These are phyloP conservation scores for Fratercula arctica DNA, from an alignment of 2,797 vertebrate genomes.

Conservation along the genomic window DNA sequence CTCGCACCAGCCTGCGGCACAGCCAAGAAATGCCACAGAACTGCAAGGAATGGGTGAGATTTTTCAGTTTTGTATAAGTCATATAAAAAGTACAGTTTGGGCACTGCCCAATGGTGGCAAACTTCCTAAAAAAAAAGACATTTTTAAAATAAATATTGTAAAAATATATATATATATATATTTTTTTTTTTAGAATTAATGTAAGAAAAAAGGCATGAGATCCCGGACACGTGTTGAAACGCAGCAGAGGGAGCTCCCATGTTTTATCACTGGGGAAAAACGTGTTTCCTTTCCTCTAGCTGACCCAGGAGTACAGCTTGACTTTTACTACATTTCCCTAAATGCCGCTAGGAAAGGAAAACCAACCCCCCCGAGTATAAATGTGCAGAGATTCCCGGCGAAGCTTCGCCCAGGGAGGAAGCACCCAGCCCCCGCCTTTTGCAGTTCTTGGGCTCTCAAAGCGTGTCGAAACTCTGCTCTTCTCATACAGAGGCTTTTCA, in stretches of 20 bases:
- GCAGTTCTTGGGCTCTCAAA: not conserved
- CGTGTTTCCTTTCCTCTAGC: not conserved
- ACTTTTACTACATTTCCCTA: too few relatives aligned
- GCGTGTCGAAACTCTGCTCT: not conserved
- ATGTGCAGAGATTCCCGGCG: fast-evolving
- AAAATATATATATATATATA: too few relatives aligned
- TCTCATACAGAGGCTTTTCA: too few relatives aligned
- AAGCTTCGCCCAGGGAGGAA: not conserved
- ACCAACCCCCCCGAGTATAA: too few relatives aligned
- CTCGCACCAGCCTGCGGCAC: fast-evolving
- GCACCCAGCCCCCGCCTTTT: not conserved
- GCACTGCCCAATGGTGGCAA: not conserved
- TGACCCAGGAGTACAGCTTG: not conserved
- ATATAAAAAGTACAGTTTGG: not conserved
- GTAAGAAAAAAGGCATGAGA: not conserved
- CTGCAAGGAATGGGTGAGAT: too few relatives aligned
- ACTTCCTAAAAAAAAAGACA: not conserved
- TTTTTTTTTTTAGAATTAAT: not conserved
- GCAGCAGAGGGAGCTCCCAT: too few relatives aligned
- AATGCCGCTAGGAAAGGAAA: not conserved
- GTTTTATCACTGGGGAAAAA: not conserved
- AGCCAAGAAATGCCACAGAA: not conserved
- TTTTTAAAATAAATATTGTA: not conserved
- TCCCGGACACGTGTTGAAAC: not conserved
- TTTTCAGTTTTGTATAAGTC: not conserved